These are phyloP conservation scores for Stenichneumon culpator DNA, from an alignment of 2,888 invertebrate genomes.

Conservation along the genomic window DNA sequence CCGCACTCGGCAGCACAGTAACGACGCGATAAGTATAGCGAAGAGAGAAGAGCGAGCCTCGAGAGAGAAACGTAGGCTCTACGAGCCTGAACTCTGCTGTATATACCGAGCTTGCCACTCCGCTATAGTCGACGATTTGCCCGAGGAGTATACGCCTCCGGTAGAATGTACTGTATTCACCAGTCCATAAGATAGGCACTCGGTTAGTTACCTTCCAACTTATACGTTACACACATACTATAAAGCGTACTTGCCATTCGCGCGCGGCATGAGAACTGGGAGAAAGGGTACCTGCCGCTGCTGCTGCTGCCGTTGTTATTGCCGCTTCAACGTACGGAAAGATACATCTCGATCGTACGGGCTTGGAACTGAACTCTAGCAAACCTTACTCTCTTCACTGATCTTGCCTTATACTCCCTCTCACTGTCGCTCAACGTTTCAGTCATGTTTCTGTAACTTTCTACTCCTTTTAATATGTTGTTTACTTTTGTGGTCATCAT, in stretches of 20 bases:
- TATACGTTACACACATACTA: slow-evolving; percentile 60
- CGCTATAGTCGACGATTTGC: slow-evolving; percentile 36
- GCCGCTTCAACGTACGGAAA: slow-evolving; percentile 64
- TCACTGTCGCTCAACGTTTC: neutral
- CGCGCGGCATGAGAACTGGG: slow-evolving; percentile 58
- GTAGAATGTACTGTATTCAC: slow-evolving; percentile 38
- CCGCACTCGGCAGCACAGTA: slow-evolving; percentile 67
- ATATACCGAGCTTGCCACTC: slow-evolving; percentile 12
- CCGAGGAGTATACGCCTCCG: slow-evolving; percentile 42
- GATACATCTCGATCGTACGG: slow-evolving; percentile 63
- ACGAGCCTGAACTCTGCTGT: slow-evolving; percentile 29
- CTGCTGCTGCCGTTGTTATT: neutral
- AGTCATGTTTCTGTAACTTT: neutral
- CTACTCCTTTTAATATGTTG: neutral
- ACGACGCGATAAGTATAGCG: slow-evolving; percentile 76
- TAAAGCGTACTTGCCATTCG: slow-evolving; percentile 61
- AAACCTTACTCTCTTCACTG: slow-evolving; percentile 58
- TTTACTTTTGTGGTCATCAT: neutral
- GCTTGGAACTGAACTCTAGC: slow-evolving; percentile 60
- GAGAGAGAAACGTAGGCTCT: slow-evolving; percentile 23
- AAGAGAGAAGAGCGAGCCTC: slow-evolving; percentile 48
- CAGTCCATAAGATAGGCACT: slow-evolving; percentile 58
- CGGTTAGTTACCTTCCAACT: slow-evolving; percentile 71
- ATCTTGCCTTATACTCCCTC: slow-evolving; percentile 64
- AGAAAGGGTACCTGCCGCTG: slow-evolving; percentile 71